Evolutionary conservation across 2,888 invertebrate species (phyloP), one percentile per base, ranked within the genome.

Genomic region (Phrixothrix hirtus): DNA sequence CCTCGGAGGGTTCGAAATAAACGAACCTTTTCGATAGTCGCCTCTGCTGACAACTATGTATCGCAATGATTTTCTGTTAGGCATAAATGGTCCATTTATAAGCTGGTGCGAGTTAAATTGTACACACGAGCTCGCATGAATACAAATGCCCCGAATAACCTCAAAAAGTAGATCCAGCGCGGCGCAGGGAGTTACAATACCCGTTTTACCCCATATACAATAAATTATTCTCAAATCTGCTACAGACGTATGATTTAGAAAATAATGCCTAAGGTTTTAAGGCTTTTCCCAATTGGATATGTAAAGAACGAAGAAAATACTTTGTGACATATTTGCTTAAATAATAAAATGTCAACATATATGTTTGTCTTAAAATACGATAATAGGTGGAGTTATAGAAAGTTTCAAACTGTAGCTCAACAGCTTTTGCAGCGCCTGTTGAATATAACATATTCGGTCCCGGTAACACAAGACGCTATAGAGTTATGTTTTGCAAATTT

Each of bases 221-320:
- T 51, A 51, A 51, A 45, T 51, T 51, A 51, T 51, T 45, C 35
- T 14, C 37, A 45, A 51, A 51, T 31, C 38, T 45, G 51, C 44
- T 39, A 12, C 36, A 38, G 51, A 45, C 51, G 32, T 34, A 45
- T 34, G 44, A 51, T 38, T 45, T 36, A 51, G 45, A 45, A 42
- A 21, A 7, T 21, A 21, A 21, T 21, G 21, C 21, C n/a, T 30
- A 46, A 37, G 21, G 21, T 5, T 21, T 21, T 7, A 7, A 3
- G 21, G 4, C 4, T 21, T 21, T 21, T 21, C 21, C 7, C 21
- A 21, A 5, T 21, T 21, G 21, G 21, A 21, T 21, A 21, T 21
- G 7, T 21, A n/a, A n/a, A n/a, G n/a, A n/a, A n/a, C n/a, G n/a
- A n/a, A n/a, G n/a, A n/a, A n/a, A n/a, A n/a, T n/a, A n/a, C n/a